Evolutionary conservation across 2,888 invertebrate species (phyloP), one percentile per base, ranked within the genome.

Genomic region (Tetrapedia diversipes): DNA sequence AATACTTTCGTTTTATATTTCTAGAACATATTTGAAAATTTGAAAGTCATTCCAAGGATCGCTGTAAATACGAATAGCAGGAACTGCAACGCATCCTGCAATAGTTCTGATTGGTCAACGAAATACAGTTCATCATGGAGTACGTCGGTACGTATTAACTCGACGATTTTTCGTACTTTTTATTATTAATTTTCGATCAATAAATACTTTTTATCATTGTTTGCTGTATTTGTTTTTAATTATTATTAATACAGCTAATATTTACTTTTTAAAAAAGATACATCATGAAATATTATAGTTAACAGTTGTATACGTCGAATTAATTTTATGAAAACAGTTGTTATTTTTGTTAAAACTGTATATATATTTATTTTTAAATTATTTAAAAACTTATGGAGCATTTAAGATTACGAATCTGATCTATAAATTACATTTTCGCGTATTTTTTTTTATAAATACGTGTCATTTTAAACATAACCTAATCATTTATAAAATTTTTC

Each of bases 91-190:
- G 77, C 63, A 71, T 69, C 51, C 82, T 79, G 69, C 59, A 67
- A 71, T 61, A 82, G 68, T 76, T 85, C 77, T 85, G 85, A 84
- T 84, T 85, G 86, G 84, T 60, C 66, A 68, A 77, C 39, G 71
- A 59, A 79, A 81, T 70, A 85, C 71, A 76, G 81, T 87, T 80
- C 88, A 89, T 89, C 89, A 89, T 89, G 89, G 89, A 89, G 88
- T 89, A 84, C 84, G 84, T 87, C 65, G 89, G 89, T 89, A 87
- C 66, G 89, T 87, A 79, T 71, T 76, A 80, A 82, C 64, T 76
- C 68, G 45, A 54, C 66, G 67, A 83, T 72, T 84, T 85, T 81
- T 82, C 71, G 60, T 77, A 54, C 56, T 67, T 77, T 79, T 66
- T 22, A 43, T n/a, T 24, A 39, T 37, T 27, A 68, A 63, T 75